These are phyloP conservation scores for Misgurnus mizolepis DNA, from an alignment of 2,113 vertebrate species.

Conservation along the genomic window DNA sequence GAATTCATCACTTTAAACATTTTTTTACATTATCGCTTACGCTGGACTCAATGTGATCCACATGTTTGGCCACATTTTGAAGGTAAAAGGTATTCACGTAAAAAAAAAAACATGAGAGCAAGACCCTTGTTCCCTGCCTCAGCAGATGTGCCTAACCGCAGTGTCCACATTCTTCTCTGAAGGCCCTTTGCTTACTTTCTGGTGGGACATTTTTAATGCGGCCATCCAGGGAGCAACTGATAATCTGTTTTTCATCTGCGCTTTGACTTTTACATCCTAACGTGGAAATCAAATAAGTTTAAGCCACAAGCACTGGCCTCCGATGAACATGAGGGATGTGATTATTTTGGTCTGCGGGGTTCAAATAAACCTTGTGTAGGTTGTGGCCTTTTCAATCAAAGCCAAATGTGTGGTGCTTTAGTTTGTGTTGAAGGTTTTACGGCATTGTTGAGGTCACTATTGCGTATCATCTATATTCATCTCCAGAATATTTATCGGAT, in stretches of 20 bases:
- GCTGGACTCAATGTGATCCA: conserved; percentile 58
- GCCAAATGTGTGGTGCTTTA: conserved; percentile 67
- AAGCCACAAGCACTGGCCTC: conserved; percentile 29
- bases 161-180: conserved; percentile 27
- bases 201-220: conserved; percentile 8
- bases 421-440: conserved; percentile 55
- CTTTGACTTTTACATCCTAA: conserved; percentile 26
- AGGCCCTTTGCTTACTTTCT: background rate
- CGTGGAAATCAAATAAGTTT: background rate
- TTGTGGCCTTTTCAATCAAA: conserved; percentile 69
- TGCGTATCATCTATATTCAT: background rate
- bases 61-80: conserved; percentile 51
- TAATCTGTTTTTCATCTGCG: background rate
- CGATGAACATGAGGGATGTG: conserved; percentile 57
- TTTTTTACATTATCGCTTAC: conserved; percentile 58
- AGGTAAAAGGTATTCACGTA: conserved; percentile 49
- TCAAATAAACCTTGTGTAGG: conserved; percentile 68
- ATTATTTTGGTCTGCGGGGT: conserved; percentile 69
- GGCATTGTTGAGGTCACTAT: background rate
- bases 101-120: conserved; percentile 39
- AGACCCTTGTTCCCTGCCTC: conserved; percentile 59
- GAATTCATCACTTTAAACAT: conserved; percentile 54
- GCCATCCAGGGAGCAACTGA: background rate
- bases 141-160: conserved; percentile 49
- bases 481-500: background rate